phyloP scores from a whole-genome alignment of 1,140 invertebrate genomes.

The Pararge aegeria region DNA sequence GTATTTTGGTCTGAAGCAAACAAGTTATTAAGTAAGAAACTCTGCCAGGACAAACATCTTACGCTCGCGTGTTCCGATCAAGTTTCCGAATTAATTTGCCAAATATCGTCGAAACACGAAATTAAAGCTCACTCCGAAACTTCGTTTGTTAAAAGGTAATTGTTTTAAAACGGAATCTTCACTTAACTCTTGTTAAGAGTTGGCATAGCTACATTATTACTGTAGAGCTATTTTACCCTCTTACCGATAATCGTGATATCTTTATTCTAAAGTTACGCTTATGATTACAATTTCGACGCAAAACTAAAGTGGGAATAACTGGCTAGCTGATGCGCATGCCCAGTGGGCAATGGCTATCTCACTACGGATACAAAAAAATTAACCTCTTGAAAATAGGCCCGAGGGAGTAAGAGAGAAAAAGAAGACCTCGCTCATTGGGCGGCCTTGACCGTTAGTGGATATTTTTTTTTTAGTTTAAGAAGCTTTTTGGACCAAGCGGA shows the following conservation, averaged over 20 bases:
- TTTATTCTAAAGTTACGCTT: no score
- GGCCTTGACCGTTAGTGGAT: no score
- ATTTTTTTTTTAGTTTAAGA: no score
- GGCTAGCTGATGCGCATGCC: no score
- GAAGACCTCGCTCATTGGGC: no score
- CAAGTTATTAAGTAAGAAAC: slow-evolving; percentile 16
- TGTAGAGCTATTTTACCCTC: neutral
- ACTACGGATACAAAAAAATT: no score
- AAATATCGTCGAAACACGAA: slow-evolving; percentile 63
- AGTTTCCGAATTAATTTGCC: slow-evolving; percentile 68
- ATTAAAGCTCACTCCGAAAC: slow-evolving; percentile 56
- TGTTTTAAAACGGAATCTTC: slow-evolving; percentile 46
- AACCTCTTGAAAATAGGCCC: no score
- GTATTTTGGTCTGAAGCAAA: slow-evolving; percentile 10
- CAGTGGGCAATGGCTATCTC: no score
- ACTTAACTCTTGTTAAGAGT: slow-evolving; percentile 5
- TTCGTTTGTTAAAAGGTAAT: slow-evolving; percentile 69
- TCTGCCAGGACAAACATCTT: slow-evolving; percentile 52
- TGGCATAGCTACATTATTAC: neutral
- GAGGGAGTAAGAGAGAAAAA: no score
- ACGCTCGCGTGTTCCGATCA: slow-evolving; percentile 45
- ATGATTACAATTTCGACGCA: no score
- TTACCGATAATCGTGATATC: neutral
- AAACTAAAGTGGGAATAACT: no score
- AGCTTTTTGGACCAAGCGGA: no score